These are phyloP conservation scores for Dorcus hopei DNA, from an alignment of 2,888 invertebrate genomes.

Conservation along the genomic window DNA sequence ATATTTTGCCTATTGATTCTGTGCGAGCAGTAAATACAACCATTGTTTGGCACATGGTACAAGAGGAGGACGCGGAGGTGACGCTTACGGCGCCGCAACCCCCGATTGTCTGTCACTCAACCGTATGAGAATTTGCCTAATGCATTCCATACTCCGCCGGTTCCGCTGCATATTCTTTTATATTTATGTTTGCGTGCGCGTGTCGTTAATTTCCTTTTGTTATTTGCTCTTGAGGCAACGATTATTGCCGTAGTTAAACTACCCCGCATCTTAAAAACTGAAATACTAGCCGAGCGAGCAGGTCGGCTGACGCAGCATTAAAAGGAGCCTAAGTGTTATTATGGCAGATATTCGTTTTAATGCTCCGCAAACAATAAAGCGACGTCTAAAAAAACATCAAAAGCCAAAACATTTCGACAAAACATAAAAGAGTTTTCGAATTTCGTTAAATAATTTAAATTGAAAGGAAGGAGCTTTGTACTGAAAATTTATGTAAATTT, in stretches of 20 bases:
- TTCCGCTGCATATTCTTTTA: conserved; percentile 39
- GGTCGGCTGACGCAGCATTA: background rate
- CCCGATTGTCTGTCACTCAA: conserved; percentile 36
- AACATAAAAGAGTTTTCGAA: too few relatives aligned
- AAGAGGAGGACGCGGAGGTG: conserved; percentile 8
- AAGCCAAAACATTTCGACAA: too few relatives aligned
- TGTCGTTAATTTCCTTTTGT: conserved; percentile 44
- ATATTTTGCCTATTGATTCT: conserved; percentile 33
- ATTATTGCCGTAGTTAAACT: conserved; percentile 25
- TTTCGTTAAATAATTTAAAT: too few relatives aligned
- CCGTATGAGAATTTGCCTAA: conserved; percentile 42
- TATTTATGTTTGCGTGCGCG: conserved; percentile 42
- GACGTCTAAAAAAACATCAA: too few relatives aligned
- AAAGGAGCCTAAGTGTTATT: background rate
- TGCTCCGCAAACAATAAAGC: too few relatives aligned
- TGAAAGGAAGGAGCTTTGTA: too few relatives aligned
- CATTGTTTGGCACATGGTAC: background rate
- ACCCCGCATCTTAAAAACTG: conserved; percentile 22
- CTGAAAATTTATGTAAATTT: conserved; percentile 18
- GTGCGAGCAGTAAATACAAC: conserved; percentile 7
- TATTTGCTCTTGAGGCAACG: conserved; percentile 36
- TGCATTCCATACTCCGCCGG: conserved; percentile 38
- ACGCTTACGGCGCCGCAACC: conserved; percentile 18
- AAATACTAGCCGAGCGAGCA: background rate
- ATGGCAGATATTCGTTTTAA: background rate